Base-by-base conservation (phyloP, 1,140 invertebrate genomes). In the Camponotus pennsylvanicus region DNA sequence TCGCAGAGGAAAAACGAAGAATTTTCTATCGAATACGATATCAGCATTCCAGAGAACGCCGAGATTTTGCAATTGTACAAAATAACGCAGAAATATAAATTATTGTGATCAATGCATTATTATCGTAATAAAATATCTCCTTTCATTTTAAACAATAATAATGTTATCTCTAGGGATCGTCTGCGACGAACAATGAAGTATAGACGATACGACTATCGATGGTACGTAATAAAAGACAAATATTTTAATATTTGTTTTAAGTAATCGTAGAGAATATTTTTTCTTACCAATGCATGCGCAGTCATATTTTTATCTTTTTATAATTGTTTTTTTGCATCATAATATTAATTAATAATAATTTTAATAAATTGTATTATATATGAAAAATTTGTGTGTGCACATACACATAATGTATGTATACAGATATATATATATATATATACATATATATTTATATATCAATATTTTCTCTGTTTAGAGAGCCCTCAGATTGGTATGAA, bases 41-140 rank as follows among this genome's bases (percentile, higher is more conserved):
- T 76, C 76, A 90, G 89, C 89, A 90, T 90, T 90, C 89, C 89
- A 90, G 63, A 90, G 52, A 86, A 88, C 61, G 82, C 55, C 37
- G 11, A 80, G 32, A 80, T 79, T 85, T 57, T 15, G 21, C 59
- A 42, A 27, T 78, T 63, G 52, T 76, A 59, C 15, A 70, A 71
- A n/a, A 57, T 61, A n/a, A 86, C 8, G 32, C 34, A 7, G 21
- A 75, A 57, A 66, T 49, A 52, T 45, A 67, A 76, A 64, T 71
- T 64, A 59, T 86, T 82, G 83, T 75, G 80, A 82, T 70, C 37
- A 45, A 61, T 45, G 40, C 52, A 34, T 82, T 73, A 45, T 82
- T 82, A 82, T 61, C 18, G 40, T 40, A 7, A 61, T 61, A n/a
- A 73, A 21, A 40, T 8, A 83, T 42, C 32, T 70, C 13, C 55